phyloP scores from a whole-genome alignment of 1,140 invertebrate genomes.

The Formica selysi region DNA sequence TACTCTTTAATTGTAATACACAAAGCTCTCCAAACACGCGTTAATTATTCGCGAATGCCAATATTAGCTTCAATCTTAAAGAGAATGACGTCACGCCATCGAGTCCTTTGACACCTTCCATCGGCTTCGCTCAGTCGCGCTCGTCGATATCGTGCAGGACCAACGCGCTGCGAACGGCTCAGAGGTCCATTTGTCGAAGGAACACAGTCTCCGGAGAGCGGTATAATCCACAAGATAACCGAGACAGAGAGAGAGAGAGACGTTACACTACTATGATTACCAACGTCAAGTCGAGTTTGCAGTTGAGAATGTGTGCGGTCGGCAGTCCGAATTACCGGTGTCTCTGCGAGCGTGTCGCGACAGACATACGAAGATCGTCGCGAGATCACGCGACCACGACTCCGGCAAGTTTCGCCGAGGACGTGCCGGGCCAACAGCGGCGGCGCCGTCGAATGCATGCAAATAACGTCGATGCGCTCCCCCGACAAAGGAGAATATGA shows the following conservation, averaged over 20 bases:
- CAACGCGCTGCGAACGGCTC: background rate
- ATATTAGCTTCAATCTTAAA: background rate
- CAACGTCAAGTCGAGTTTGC: constrained; percentile 52
- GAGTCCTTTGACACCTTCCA: background rate
- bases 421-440: constrained; percentile 12
- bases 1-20: background rate
- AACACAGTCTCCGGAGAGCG: constrained; percentile 32
- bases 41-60: background rate
- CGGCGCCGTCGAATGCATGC: constrained; percentile 52
- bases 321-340: constrained; percentile 45
- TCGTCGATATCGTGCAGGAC: constrained; percentile 1
- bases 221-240: constrained; percentile 49
- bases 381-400: constrained; percentile 53
- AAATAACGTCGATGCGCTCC: constrained; percentile 50
- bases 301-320: constrained; percentile 28
- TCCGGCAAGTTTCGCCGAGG: constrained; percentile 38
- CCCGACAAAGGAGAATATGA: constrained; percentile 55
- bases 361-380: constrained; percentile 52
- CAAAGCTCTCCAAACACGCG: background rate
- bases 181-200: constrained; percentile 40
- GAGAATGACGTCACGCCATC: background rate
- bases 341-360: constrained; percentile 38
- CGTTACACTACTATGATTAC: constrained; percentile 38
- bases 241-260: background rate
- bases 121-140: constrained; percentile 30